Base-by-base conservation (phyloP, 2,888 invertebrate species). In the Lampropteryx suffumata region DNA sequence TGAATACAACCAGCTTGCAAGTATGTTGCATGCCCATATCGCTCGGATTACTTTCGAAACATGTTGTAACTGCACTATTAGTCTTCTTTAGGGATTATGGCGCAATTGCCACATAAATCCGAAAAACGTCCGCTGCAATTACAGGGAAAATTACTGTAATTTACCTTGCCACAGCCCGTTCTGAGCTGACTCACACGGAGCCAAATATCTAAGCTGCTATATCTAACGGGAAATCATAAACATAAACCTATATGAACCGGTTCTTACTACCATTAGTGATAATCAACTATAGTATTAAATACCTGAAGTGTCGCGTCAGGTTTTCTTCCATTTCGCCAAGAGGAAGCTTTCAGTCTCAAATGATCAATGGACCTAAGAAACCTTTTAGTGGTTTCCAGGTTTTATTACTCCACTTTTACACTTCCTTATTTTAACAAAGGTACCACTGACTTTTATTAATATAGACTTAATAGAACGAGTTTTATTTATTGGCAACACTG, bases 381-480 rank as follows among this genome's bases (percentile, higher is more conserved):
- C 67, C 69, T 73, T 35, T 72, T 71, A 74, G 66, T 67, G 66
- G 69, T 72, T 79, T 81, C 82, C 76, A 73, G 71, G 71, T 71
- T 64, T 73, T 78, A 77, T 76, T 78, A 24, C 24, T 24, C 72
- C 61, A 73, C 75, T 78, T 78, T 76, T 71, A 74, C 73, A 82
- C 80, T 80, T 82, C 83, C 83, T 79, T 72, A 67, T 81, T 78
- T 73, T 70, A 68, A 67, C 71, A 70, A 71, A 68, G 71, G 74
- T n/a, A n/a, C n/a, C n/a, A n/a, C n/a, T n/a, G n/a, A n/a, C n/a
- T n/a, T n/a, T n/a, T n/a, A n/a, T n/a, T n/a, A n/a, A n/a, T n/a
- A 24, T 5, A 24, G 17, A 24, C 6, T 60, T 59, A 73, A 71
- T 69, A 66, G 65, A 76, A 71, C 74, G 61, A 66, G 74, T 73